Percentiles rank a stretch among this genome's conserved stretches.
phyloP scores from a whole-genome alignment of 2,888 invertebrate genomes.

The Herminia tarsipennalis region DNA sequence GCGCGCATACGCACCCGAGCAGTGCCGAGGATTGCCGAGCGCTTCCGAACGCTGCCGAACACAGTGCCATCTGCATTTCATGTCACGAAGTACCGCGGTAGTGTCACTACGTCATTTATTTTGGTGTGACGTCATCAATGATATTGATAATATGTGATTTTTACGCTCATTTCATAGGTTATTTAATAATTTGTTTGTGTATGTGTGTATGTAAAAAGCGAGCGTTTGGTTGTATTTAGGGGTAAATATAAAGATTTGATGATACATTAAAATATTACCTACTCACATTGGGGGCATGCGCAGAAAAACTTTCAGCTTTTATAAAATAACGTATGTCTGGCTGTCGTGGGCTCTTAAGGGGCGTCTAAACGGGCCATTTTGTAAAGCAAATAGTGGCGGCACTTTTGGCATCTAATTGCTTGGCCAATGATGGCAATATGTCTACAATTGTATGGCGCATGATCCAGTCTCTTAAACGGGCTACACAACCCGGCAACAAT shows the following conservation, averaged over 20 bases:
- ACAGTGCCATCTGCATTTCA: conserved; percentile 15
- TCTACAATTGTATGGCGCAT: too few relatives aligned
- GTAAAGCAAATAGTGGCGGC: too few relatives aligned
- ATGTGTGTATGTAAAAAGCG: conserved; percentile 1
- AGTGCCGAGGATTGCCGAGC: conserved; percentile 3
- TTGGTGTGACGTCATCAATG: conserved; percentile 23
- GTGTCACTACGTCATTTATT: not conserved
- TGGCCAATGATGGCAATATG: too few relatives aligned
- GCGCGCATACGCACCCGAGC: conserved; percentile 3
- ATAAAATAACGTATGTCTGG: too few relatives aligned
- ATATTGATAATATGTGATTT: conserved; percentile 43
- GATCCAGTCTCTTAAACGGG: too few relatives aligned
- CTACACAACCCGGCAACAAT: too few relatives aligned
- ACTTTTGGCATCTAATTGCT: too few relatives aligned
- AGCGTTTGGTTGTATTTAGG: conserved; percentile 20
- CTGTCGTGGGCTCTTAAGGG: too few relatives aligned
- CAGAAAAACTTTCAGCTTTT: too few relatives aligned
- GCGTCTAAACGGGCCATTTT: too few relatives aligned
- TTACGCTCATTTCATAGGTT: conserved; percentile 48
- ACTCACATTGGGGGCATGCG: too few relatives aligned
- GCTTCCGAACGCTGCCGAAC: not conserved
- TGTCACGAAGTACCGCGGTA: not conserved
- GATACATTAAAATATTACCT: too few relatives aligned
- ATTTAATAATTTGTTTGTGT: conserved; percentile 11
- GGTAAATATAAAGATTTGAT: not conserved